Percentiles rank a stretch among this genome's conserved stretches.
These are phyloP conservation scores for Gandaritis pyraliata DNA, from an alignment of 2,888 invertebrate species.

Conservation along the genomic window DNA sequence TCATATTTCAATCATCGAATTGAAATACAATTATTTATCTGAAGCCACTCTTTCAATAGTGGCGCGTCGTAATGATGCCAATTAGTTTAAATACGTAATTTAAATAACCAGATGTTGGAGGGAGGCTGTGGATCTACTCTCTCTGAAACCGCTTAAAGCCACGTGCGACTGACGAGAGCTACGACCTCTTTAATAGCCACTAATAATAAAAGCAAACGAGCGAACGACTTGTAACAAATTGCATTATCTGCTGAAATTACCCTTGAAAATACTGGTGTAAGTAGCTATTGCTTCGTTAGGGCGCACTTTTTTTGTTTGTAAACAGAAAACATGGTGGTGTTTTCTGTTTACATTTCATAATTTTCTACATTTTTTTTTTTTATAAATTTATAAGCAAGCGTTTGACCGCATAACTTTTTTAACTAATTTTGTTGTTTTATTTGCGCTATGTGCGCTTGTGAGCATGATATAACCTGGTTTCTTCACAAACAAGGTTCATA, in stretches of 20 bases:
- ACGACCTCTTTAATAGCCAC: constrained; percentile 63
- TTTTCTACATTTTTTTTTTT: too few relatives aligned
- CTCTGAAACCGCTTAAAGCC: constrained; percentile 51
- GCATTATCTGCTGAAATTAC: constrained; percentile 70
- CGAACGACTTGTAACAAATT: constrained; percentile 74
- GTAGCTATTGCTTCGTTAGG: constrained; percentile 38
- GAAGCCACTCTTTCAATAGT: constrained; percentile 57
- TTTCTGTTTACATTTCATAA: background rate
- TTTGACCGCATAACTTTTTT: too few relatives aligned
- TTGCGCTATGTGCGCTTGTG: too few relatives aligned
- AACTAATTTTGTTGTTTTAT: too few relatives aligned
- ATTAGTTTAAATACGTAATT: constrained; percentile 70
- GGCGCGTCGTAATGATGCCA: constrained; percentile 59
- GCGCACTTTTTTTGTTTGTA: constrained; percentile 48
- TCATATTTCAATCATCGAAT: constrained; percentile 54
- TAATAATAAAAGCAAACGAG: constrained; percentile 74
- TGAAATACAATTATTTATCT: constrained; percentile 59
- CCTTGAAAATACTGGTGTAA: constrained; percentile 60
- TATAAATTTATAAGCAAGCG: too few relatives aligned
- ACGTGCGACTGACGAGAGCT: constrained; percentile 55
- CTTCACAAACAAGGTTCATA: too few relatives aligned
- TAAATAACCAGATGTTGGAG: constrained; percentile 65
- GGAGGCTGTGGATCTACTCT: constrained; percentile 49
- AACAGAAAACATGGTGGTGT: background rate
- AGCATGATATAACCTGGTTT: too few relatives aligned